Conservation (phyloP, 2,113 vertebrate genomes). For the Lates calcarifer region DNA sequence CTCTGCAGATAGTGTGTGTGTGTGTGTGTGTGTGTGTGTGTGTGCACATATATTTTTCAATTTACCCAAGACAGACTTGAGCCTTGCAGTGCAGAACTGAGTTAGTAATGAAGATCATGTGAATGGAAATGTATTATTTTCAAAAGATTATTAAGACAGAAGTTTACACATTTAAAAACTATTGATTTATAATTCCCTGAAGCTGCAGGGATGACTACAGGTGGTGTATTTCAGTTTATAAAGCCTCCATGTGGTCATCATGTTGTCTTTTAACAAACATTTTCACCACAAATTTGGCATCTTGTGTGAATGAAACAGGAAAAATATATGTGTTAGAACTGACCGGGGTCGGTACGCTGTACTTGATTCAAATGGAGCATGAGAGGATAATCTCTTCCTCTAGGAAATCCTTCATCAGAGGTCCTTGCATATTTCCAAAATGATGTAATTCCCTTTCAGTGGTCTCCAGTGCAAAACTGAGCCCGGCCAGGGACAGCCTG, state of each 20-base stretch:
- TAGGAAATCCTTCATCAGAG: slow-evolving; percentile 55
- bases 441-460: slow-evolving; percentile 47
- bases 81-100: background rate
- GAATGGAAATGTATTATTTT: background rate
- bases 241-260: slow-evolving; percentile 4
- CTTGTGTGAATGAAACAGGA: slow-evolving; percentile 13
- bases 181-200: no score
- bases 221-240: slow-evolving; percentile 8
- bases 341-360: background rate
- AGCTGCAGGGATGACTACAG: background rate
- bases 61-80: background rate
- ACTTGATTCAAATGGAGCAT: slow-evolving; percentile 38
- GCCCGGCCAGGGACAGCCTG: slow-evolving; percentile 30
- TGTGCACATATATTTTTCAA: background rate
- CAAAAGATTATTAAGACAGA: background rate
- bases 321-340: slow-evolving; percentile 9
- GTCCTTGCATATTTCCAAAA: slow-evolving; percentile 52
- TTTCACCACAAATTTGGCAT: slow-evolving; percentile 6
- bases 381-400: slow-evolving; percentile 59
- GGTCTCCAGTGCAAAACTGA: slow-evolving; percentile 28
- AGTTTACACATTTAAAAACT: background rate
- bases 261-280: slow-evolving; percentile 23
- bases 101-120: background rate
- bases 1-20: background rate
- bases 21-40: slow-evolving; percentile 11